Evolutionary conservation across 1,140 invertebrate genomes (phyloP), one percentile per base, ranked within the genome.

Genomic region (Drosophila tristis): DNA sequence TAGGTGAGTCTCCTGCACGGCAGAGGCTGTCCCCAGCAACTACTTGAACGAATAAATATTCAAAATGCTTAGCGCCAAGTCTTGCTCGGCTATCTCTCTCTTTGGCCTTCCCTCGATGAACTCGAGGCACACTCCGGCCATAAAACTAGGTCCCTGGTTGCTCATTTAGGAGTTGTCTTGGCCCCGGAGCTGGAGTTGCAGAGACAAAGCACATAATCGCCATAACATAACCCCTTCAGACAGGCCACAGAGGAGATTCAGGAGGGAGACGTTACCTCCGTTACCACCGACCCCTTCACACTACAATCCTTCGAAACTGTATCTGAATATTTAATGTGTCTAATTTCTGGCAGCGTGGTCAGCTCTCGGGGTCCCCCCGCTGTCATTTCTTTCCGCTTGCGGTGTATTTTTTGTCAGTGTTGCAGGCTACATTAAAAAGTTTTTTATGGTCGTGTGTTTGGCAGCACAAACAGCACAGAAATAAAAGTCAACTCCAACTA

Each of bases 371-470:
- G 26, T 42, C 20, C 43, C 53, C 23, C n/a, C 3, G 16, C 15
- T 39, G 7, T 51, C 26, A n/a, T 53, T 57, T 72, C 20, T 45
- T 6, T 54, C 16, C 49, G 67, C 48, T 54, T 44, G 35, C 35
- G 35, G 35, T 50, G 23, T 51, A 20, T 25, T 65, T 60, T 64
- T 45, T 47, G 35, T 49, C 44, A 51, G 31, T 53, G 31, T 43
- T 57, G 64, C 39, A 42, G 51, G 49, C 39, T 53, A 66, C 74
- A 78, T 81, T 87, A 78, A 86, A 87, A 86, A 86, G 81, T 86
- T 86, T 75, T 85, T 81, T 87, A 86, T 86, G 81, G 51, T 47
- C 78, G 47, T 78, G 78, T 70, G 63, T 80, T 79, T 84, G 80
- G 57, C 63, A 85, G 74, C 67, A 58, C 64, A 70, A 70, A 70